Base-by-base conservation (phyloP, 2,888 invertebrate genomes). In the Willowsia nigromaculata region DNA sequence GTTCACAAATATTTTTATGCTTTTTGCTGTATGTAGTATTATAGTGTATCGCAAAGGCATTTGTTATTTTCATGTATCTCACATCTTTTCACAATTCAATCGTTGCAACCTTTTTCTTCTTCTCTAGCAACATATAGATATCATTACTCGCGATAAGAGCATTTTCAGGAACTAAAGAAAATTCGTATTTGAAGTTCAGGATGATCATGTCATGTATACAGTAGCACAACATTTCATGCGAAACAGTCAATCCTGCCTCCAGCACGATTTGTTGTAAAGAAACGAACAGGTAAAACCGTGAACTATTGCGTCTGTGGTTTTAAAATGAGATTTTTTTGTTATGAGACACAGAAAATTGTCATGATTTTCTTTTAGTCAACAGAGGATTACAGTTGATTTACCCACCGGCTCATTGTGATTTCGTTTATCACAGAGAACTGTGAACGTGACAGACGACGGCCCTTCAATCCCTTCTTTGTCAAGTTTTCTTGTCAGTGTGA, bases 401-500 rank as follows among this genome's bases (percentile, higher is more conserved):
- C 95, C 95, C 93, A 97, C 97, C 93, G 97, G 97, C 94, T 97
- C 97, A 53, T 96, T 95, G 15, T 97, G 96, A 91, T 96, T 96
- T 80, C 96, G 95, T 89, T 97, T 94, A 93, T 97, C 97, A 94
- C 98, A 98, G 91, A 97, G 96, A 91, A 98, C 96, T 94, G 97
- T 97, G 87, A 98, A 96, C 93, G 97, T 97, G 78, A 97, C 96
- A 84, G 97, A 97, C 62, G 97, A 96, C 2, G 97, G 97, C 0
- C 98, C 98, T 22, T 95, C 95, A 76, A 96, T 94, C 91, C 97
- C 97, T 95, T 94, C 93, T 84, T 98, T 97, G 94, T 98, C 98
- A 85, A 98, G 94, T 71, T 96, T 95, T 47, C 96, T 95, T 53
- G 96, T 95, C 47, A 98, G 95, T 1, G 97, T 96, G 82, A 98